phyloP scores from a whole-genome alignment of 2,113 vertebrate species.

The Odocoileus virginianus region DNA sequence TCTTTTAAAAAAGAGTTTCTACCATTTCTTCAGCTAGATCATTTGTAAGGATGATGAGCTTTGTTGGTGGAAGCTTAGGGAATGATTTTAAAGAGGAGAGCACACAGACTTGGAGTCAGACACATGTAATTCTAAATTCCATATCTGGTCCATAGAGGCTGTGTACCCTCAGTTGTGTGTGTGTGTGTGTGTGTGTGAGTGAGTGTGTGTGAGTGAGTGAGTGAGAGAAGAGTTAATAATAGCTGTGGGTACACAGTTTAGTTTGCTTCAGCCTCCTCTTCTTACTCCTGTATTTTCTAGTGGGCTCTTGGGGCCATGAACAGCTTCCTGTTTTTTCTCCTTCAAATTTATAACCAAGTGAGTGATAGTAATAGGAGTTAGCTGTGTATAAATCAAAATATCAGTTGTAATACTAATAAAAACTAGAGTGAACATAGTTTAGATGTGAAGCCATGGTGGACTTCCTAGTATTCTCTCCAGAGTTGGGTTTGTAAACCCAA shows the following conservation, averaged over 20 bases:
- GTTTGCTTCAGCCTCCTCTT: neutral
- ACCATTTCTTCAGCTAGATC: neutral
- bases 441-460: neutral
- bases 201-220: neutral
- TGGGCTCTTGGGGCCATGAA: neutral
- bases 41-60: neutral
- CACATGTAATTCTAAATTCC: neutral
- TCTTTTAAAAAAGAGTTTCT: neutral
- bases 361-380: neutral
- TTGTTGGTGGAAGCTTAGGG: neutral
- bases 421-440: neutral
- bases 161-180: neutral
- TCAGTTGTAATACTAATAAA: neutral
- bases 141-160: neutral
- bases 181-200: neutral
- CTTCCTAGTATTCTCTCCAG: neutral
- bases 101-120: neutral
- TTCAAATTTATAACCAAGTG: neutral
- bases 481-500: neutral
- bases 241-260: neutral
- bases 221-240: neutral
- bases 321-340: neutral
- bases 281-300: neutral
- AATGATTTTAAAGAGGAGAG: neutral
- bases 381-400: neutral